Evolutionary conservation across 2,113 vertebrate genomes (phyloP), one percentile per base, ranked within the genome.

Genomic region (Pyxicephalus adspersus): DNA sequence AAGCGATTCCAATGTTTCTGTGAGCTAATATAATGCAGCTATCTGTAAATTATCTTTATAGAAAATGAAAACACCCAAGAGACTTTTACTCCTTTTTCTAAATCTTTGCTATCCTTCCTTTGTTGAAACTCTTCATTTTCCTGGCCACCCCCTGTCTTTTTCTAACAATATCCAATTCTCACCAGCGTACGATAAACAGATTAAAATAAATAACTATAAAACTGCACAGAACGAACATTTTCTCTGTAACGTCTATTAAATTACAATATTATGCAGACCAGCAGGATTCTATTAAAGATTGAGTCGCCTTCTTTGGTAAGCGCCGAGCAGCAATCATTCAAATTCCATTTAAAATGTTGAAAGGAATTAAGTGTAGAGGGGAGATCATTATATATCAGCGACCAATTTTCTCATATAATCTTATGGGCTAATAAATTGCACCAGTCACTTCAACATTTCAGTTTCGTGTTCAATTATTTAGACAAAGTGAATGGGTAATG

Each of bases 261-360:
- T 80, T 22, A 80, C 45, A 64, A 51, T 80, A 66, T 68, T 80
- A 80, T 80, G 66, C 67, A 51, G 78, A 63, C 67, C 57, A 63
- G 77, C 77, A 18, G 57, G 78, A 64, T 25, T 34, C 67, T 58
- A 80, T 80, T 80, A 80, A 80, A 80, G 38, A 80, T 72, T 72
- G 52, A 80, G 78, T 52, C 58, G 64, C 57, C 66, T 50, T 60
- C 57, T 29, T 61, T 19, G 25, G 57, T 28, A 38, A 58, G 77
- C 63, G 20, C 19, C 29, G 60, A n/a, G 19, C 54, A 63, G 78
- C 67, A 80, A 72, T 80, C 66, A 72, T 72, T 80, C 66, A 80
- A 68, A 71, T 80, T 80, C 67, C 67, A 72, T 80, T 80, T 72
- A 64, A 80, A 70, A 80, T 68, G 77, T 77, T 77, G 55, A 80